Conservation (phyloP, 2,113 vertebrate species). For the Terrapene triunguis region DNA sequence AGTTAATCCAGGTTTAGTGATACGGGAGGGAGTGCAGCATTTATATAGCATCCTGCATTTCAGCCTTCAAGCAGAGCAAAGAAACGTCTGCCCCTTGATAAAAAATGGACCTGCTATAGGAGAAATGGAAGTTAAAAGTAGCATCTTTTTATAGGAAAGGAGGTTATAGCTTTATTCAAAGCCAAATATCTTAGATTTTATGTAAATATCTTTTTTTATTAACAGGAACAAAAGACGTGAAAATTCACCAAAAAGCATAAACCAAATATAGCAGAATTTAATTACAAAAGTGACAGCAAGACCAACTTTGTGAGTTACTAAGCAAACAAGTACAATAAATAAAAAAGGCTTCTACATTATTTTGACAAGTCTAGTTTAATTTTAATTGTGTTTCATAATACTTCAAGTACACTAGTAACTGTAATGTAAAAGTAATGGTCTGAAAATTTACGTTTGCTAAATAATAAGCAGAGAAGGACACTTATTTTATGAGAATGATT, state of each 20-base stretch:
- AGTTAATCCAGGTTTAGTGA: fast-evolving
- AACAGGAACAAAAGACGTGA: neutral
- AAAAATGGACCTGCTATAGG: neutral
- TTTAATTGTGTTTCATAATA: neutral
- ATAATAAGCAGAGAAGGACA: neutral
- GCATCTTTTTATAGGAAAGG: fast-evolving
- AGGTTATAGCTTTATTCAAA: neutral
- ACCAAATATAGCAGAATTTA: neutral
- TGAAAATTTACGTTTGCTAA: neutral
- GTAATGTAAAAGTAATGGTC: neutral
- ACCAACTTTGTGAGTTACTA: neutral
- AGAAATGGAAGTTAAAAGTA: neutral
- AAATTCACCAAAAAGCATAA: neutral
- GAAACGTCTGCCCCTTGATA: neutral
- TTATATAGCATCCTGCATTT: neutral
- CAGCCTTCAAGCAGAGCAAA: neutral
- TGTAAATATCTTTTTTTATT: neutral
- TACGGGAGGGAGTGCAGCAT: neutral
- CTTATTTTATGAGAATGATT: neutral
- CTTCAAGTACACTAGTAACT: neutral
- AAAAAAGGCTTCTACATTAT: neutral
- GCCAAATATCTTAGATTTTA: neutral
- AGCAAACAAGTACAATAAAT: neutral
- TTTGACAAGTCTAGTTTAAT: neutral
- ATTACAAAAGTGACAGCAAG: neutral